Base-by-base conservation (phyloP, 1,140 invertebrate genomes). In the Pseudomyrmex flavicornis region DNA sequence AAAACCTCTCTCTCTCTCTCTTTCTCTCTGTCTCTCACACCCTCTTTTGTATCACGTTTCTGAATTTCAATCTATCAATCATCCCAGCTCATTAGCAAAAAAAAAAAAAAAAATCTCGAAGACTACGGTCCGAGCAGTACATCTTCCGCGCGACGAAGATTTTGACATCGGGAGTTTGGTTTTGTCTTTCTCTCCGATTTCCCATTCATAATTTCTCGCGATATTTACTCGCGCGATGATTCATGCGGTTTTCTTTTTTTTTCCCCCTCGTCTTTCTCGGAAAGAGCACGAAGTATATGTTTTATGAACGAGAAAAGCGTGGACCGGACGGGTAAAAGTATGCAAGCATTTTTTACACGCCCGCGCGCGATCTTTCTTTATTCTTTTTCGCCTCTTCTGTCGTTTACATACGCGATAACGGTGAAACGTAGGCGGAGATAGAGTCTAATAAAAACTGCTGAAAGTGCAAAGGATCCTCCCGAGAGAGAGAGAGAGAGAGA, bases 351-450 rank as follows among this genome's bases (percentile, higher is more conserved):
- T 80, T 72, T 80, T 72, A 56, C 35, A 35, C 35, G 50, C 44
- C 48, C 54, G 66, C 13, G 54, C 22, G 22, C 69, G 72, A 72
- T 72, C 44, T 69, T 56, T 58, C 58, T 63, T 26, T 56, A 50
- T 70, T 70, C 59, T 80, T 72, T 80, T 77, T 50, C 35, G 35
- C 48, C 54, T 15, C 8, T 15, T 72, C 44, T 61, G 66, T 77
- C 62, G 46, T 80, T 80, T 80, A 80, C 76, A 80, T 79, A 70
- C 44, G 54, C 44, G 76, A 61, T 80, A 80, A 80, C 54, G 20
- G 66, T 61, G 54, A 80, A 72, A 80, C 76, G 76, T 80, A 72
- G 76, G 46, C 66, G 66, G 66, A 72, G 76, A 70, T 80, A 80
- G 66, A 72, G 76, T 50, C 54, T 80, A 70, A 80, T 72, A 80